Evolutionary conservation across 2,797 vertebrate genomes (phyloP), one percentile per base, ranked within the genome.

Genomic region (Rhinogobio ventralis): DNA sequence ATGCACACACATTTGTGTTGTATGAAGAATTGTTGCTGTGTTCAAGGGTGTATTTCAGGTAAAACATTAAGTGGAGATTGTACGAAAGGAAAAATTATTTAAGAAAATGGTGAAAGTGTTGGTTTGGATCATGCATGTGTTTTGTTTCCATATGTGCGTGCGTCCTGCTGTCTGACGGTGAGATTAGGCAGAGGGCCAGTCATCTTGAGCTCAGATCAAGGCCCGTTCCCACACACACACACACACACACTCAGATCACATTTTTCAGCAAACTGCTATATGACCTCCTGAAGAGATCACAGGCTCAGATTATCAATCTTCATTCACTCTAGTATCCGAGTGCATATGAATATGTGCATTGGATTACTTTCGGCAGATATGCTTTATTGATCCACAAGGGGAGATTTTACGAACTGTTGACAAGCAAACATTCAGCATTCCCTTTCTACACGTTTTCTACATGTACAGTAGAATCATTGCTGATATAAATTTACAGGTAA

Each of bases 201-300:
- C 68, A 62, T 60, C 45, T 60, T 77, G 46, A 69, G 57, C 67
- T 64, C 69, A 77, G 33, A 83, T n/a, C 33, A 66, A 57, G 3
- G 20, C 36, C 42, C 4, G 10, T 62, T 23, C 68, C 13, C 49
- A 25, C 68, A 76, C 33, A 68, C 68, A 39, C 68, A 36, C 42
- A 39, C 82, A 30, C 30, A 69, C 28, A 36, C 45, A 6, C 30
- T 28, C 60, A 62, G 30, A 57, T 46, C 66, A 39, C 55, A 33
- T n/a, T 28, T 46, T 57, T 28, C n/a, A 57, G 14, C 49, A 75
- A 25, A 1, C 67, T 66, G 25, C 62, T 20, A 68, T 76, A 64
- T 87, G 86, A 87, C 60, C 84, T 80, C n/a, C 55, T 87, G 69
- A 82, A 85, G 75, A 87, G 79, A 85, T 86, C 84, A 82, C 72